These are phyloP conservation scores for Melopsittacus undulatus DNA, from an alignment of 2,797 vertebrate genomes.

Conservation along the genomic window DNA sequence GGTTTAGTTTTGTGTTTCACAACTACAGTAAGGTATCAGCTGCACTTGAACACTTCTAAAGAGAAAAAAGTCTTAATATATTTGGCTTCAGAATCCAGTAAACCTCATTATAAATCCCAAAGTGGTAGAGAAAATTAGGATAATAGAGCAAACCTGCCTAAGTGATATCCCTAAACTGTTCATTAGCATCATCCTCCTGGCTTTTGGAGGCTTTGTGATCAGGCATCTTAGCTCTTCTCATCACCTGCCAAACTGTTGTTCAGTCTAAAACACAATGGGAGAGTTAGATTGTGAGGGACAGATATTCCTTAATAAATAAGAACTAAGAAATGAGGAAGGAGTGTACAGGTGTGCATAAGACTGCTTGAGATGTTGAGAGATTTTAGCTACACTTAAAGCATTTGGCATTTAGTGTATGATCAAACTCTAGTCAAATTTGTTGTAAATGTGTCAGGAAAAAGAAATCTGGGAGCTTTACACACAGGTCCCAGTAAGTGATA, in stretches of 20 bases:
- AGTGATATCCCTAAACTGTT: neutral
- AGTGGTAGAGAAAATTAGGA: neutral
- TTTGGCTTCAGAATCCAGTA: neutral
- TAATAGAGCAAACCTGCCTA: neutral
- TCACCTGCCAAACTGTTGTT: neutral
- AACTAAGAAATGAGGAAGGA: neutral
- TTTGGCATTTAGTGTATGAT: neutral
- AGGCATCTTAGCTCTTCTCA: neutral
- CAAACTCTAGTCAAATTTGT: neutral
- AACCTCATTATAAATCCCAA: neutral
- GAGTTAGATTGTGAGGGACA: neutral
- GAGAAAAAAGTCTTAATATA: neutral
- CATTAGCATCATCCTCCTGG: neutral
- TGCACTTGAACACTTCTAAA: neutral
- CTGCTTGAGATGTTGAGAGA: neutral
- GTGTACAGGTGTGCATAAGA: neutral
- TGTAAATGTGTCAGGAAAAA: neutral
- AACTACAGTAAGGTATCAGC: neutral
- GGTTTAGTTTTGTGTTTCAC: neutral
- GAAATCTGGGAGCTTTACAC: neutral
- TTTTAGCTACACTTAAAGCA: neutral
- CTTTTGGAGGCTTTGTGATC: neutral
- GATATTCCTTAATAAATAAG: neutral
- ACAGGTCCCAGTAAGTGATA: neutral
- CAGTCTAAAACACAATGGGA: neutral